Conservation (phyloP, 64 coral and sea anemone species). For the Montipora efflorescens region DNA sequence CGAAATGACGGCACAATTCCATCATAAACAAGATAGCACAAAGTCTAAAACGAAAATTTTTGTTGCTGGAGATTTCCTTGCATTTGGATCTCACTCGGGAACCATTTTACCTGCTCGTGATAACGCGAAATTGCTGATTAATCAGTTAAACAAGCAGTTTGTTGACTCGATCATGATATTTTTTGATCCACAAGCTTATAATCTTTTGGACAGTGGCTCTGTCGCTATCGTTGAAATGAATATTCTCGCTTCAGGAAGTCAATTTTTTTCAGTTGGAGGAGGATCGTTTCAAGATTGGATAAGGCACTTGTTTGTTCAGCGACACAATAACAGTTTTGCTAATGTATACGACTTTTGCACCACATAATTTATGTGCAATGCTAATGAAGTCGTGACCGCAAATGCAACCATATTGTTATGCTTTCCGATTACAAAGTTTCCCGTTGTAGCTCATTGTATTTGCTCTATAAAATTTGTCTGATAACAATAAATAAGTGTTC, state of each 20-base stretch:
- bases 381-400: too few relatives aligned
- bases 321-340: background rate
- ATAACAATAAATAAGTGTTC: too few relatives aligned
- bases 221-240: slow-evolving; percentile 96
- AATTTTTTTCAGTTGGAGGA: slow-evolving; percentile 81
- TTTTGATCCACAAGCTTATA: slow-evolving; percentile 65
- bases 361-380: too few relatives aligned
- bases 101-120: background rate
- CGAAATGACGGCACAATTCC: background rate
- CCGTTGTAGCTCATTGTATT: too few relatives aligned
- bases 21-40: background rate
- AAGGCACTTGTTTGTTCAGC: slow-evolving; percentile 40
- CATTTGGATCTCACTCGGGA: background rate
- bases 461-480: too few relatives aligned
- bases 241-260: slow-evolving; percentile 81
- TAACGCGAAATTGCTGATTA: background rate
- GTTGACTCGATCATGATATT: slow-evolving; percentile 51
- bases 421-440: too few relatives aligned
- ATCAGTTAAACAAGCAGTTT: background rate
- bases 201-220: slow-evolving; percentile 69
- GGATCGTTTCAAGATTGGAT: slow-evolving; percentile 95
- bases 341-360: background rate
- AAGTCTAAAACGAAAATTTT: background rate
- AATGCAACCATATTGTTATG: too few relatives aligned
- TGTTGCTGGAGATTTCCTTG: background rate